These are phyloP conservation scores for Charina bottae DNA, from an alignment of 2,113 vertebrate genomes.

Conservation along the genomic window DNA sequence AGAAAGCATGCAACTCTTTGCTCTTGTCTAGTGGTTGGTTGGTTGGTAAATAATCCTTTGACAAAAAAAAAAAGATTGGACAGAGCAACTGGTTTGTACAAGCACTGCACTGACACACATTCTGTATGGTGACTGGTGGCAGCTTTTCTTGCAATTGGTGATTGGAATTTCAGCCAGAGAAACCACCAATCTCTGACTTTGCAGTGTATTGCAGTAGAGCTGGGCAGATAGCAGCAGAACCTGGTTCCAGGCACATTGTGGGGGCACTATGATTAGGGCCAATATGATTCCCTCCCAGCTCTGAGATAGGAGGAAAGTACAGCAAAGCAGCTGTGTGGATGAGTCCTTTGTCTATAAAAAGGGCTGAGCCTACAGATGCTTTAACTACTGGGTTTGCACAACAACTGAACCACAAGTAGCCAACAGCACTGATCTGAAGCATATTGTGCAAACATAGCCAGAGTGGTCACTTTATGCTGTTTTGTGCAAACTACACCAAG, in stretches of 20 bases:
- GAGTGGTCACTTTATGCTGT: neutral
- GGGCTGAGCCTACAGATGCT: too few relatives aligned
- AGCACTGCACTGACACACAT: neutral
- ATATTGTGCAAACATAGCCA: neutral
- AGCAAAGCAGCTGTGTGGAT: too few relatives aligned
- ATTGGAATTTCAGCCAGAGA: neutral
- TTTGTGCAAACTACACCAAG: neutral
- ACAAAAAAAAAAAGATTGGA: neutral
- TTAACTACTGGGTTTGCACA: too few relatives aligned
- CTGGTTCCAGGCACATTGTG: neutral
- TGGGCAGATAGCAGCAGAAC: neutral
- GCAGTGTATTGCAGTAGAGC: neutral
- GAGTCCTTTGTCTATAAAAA: too few relatives aligned
- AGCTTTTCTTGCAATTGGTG: neutral
- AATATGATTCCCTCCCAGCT: neutral
- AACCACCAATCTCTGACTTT: neutral
- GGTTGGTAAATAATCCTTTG: neutral
- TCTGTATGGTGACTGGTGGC: neutral
- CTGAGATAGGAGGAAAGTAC: too few relatives aligned
- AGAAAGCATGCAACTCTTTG: neutral
- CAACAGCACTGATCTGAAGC: too few relatives aligned
- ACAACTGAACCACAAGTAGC: too few relatives aligned
- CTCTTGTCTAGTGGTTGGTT: neutral
- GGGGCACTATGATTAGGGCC: neutral
- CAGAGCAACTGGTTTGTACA: neutral